Conservation (phyloP, 2,888 invertebrate genomes). For the Meandrusa payeni region DNA sequence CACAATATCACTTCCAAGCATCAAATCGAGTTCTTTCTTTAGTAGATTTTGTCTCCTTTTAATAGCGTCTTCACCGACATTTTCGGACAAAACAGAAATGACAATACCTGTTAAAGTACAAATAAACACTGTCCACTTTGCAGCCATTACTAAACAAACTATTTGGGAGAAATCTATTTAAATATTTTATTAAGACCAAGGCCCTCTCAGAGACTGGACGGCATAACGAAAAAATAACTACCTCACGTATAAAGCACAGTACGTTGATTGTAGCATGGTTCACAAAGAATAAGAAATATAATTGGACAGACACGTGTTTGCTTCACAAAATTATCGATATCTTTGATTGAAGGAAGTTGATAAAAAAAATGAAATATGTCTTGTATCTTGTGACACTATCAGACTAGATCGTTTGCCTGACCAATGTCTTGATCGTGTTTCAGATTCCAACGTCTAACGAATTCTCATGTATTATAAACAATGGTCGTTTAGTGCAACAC, state of each 20-base stretch:
- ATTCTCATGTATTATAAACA: constrained; percentile 4
- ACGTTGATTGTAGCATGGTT: background rate
- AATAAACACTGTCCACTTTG: constrained; percentile 41
- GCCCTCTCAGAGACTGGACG: background rate
- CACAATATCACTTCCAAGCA: constrained; percentile 75
- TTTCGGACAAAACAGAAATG: constrained; percentile 24
- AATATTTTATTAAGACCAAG: constrained; percentile 17
- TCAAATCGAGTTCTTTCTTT: constrained; percentile 62
- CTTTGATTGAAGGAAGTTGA: constrained; percentile 9
- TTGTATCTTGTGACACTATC: constrained; percentile 6
- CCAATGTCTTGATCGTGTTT: constrained; percentile 5
- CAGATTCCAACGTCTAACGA: constrained; percentile 4
- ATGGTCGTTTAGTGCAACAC: background rate
- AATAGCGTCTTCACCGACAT: constrained; percentile 34
- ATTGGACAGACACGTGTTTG: constrained; percentile 4
- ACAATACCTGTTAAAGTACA: constrained; percentile 22
- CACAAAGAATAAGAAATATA: background rate
- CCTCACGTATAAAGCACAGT: background rate
- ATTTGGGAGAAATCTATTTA: constrained; percentile 4
- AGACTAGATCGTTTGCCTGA: background rate
- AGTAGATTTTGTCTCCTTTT: constrained; percentile 66
- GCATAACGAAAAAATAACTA: background rate
- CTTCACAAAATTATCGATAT: constrained; percentile 3
- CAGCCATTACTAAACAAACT: constrained; percentile 5
- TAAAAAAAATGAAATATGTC: constrained; percentile 2